Percentiles rank a stretch among this genome's conserved stretches.
phyloP scores from a whole-genome alignment of 2,113 vertebrate species.

The Semnornis frantzii region DNA sequence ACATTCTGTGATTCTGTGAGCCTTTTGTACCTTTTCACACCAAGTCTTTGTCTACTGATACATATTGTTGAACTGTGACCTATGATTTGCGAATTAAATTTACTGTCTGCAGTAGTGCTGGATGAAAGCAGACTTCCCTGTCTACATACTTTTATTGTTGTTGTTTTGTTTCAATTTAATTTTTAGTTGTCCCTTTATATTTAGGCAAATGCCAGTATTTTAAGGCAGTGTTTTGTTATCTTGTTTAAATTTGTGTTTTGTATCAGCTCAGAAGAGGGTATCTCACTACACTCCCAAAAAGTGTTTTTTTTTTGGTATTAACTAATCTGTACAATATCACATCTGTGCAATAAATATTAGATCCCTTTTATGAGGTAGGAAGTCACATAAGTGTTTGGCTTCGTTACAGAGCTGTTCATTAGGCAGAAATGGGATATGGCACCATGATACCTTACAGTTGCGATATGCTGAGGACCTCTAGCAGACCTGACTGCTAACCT shows the following conservation, averaged over 20 bases:
- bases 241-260: background rate
- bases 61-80: background rate
- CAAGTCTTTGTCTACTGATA: background rate
- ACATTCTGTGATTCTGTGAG: too few species aligned
- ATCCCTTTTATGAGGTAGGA: background rate
- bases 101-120: background rate
- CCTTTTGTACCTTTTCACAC: background rate
- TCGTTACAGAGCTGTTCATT: background rate
- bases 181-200: background rate
- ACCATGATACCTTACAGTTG: background rate
- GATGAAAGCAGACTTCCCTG: background rate
- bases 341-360: background rate
- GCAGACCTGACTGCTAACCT: background rate
- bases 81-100: background rate
- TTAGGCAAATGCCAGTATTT: background rate
- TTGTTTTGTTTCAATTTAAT: background rate
- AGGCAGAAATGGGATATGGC: background rate
- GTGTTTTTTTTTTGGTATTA: background rate
- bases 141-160: background rate
- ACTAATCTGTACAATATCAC: background rate
- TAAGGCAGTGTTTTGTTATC: background rate
- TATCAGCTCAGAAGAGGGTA: background rate
- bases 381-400: background rate
- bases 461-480: background rate
- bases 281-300: background rate